A percentile compares a stretch with the other conserved stretches of the same genome.
These are phyloP conservation scores for Drosophila jambulina DNA, from an alignment of 1,140 invertebrate species.

Conservation along the genomic window DNA sequence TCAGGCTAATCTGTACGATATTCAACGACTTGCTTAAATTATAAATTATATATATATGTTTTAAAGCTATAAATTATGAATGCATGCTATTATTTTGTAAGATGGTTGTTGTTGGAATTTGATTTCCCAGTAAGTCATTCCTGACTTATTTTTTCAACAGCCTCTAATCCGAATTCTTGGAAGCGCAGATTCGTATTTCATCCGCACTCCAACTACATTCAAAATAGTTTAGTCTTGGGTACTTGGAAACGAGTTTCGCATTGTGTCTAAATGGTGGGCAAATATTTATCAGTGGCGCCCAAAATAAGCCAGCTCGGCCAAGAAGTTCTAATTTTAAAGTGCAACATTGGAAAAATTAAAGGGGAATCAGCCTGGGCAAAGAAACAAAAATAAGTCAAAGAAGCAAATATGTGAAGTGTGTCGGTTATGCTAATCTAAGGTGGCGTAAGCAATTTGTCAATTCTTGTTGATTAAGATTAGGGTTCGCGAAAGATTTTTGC, in stretches of 20 bases:
- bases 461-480: conserved; percentile 22
- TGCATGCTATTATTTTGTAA: neutral
- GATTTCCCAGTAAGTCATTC: neutral
- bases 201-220: conserved; percentile 1
- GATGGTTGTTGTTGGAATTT: neutral
- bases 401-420: conserved; percentile 55
- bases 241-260: conserved; percentile 31
- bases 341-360: conserved; percentile 51
- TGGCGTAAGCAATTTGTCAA: conserved; percentile 14
- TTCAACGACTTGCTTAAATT: too few relatives aligned
- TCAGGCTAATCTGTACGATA: too few relatives aligned
- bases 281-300: conserved; percentile 63
- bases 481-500: conserved; percentile 4
- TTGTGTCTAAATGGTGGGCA: conserved; percentile 59
- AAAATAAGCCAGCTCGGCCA: conserved; percentile 30
- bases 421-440: conserved; percentile 60
- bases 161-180: conserved; percentile 9
- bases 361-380: conserved; percentile 32
- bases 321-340: conserved; percentile 64
- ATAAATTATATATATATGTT: neutral
- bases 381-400: conserved; percentile 24
- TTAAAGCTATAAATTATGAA: neutral
- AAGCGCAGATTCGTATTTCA: conserved; percentile 1
- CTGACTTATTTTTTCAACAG: neutral
- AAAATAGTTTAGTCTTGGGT: neutral